Percentiles rank a stretch among this genome's conserved stretches.
phyloP scores from a whole-genome alignment of 2,797 vertebrate genomes.

The Trichosurus vulpecula region DNA sequence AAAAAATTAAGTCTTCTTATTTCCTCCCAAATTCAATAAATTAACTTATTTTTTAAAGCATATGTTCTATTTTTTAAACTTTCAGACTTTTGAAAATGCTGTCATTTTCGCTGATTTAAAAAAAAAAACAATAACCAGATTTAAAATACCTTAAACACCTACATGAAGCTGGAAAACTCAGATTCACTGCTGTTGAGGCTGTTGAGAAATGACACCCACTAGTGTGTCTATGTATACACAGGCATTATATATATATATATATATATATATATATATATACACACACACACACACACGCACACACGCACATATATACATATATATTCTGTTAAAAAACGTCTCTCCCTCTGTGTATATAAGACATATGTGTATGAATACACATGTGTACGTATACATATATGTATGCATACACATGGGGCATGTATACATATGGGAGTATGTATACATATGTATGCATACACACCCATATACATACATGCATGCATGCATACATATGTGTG shows the following conservation, averaged over 20 bases:
- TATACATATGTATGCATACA: too few relatives aligned
- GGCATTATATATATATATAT: too few relatives aligned
- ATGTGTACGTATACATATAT: too few relatives aligned
- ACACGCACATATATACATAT: neutral
- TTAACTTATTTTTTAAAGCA: slow-evolving; percentile 46
- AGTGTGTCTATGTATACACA: neutral
- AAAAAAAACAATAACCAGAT: neutral
- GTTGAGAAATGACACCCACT: neutral
- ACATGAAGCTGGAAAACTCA: neutral
- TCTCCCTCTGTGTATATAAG: too few relatives aligned
- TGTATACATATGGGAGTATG: too few relatives aligned
- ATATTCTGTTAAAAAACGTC: neutral
- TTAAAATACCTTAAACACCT: neutral
- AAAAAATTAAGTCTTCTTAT: slow-evolving; percentile 17
- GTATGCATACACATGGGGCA: too few relatives aligned
- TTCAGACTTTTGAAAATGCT: slow-evolving; percentile 25
- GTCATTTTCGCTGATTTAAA: neutral
- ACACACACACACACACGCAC: too few relatives aligned
- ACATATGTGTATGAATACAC: too few relatives aligned
- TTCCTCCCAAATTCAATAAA: slow-evolving; percentile 12
- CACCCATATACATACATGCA: too few relatives aligned
- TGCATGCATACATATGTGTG: too few relatives aligned
- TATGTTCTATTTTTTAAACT: slow-evolving; percentile 14
- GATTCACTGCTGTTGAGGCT: neutral
- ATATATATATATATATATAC: too few relatives aligned